phyloP scores from a whole-genome alignment of 2,113 vertebrate species.

The Siphamia tubifer region DNA sequence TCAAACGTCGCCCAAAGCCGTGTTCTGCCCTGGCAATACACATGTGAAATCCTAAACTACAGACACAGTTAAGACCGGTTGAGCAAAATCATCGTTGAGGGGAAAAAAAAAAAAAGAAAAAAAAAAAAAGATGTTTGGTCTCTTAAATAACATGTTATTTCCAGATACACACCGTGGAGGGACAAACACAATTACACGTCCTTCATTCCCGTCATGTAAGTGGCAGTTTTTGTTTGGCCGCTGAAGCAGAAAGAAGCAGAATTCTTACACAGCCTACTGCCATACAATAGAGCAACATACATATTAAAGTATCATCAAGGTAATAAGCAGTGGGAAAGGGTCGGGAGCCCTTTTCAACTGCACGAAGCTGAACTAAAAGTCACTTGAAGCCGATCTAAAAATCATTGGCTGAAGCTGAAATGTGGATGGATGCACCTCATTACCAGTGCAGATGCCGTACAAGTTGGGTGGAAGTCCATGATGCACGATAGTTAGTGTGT shows the following conservation, averaged over 20 bases:
- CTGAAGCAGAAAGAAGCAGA: constrained; percentile 60
- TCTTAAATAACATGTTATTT: constrained; percentile 57
- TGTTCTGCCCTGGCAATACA: background rate
- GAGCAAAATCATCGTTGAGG: constrained; percentile 12
- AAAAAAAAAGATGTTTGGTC: constrained; percentile 42
- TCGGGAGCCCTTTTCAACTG: constrained; percentile 21
- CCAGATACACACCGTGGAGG: constrained; percentile 61
- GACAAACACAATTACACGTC: constrained; percentile 54
- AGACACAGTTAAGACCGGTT: constrained; percentile 13
- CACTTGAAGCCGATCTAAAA: constrained; percentile 58
- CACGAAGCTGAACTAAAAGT: constrained; percentile 62
- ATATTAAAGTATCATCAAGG: constrained; percentile 69
- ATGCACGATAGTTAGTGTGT: constrained; percentile 69
- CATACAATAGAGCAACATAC: constrained; percentile 73
- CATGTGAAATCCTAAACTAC: background rate
- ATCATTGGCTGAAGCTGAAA: constrained; percentile 66
- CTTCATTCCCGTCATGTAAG: constrained; percentile 64
- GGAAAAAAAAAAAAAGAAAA: constrained; percentile 8
- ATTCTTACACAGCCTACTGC: constrained; percentile 72
- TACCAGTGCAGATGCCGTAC: constrained; percentile 49
- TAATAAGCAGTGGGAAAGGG: constrained; percentile 55
- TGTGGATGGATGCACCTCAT: constrained; percentile 60
- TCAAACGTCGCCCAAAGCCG: background rate
- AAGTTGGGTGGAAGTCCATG: constrained; percentile 51
- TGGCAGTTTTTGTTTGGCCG: constrained; percentile 66